Base-by-base conservation (phyloP, 64 coral and sea anemone species). In the Cladopsammia gracilis region DNA sequence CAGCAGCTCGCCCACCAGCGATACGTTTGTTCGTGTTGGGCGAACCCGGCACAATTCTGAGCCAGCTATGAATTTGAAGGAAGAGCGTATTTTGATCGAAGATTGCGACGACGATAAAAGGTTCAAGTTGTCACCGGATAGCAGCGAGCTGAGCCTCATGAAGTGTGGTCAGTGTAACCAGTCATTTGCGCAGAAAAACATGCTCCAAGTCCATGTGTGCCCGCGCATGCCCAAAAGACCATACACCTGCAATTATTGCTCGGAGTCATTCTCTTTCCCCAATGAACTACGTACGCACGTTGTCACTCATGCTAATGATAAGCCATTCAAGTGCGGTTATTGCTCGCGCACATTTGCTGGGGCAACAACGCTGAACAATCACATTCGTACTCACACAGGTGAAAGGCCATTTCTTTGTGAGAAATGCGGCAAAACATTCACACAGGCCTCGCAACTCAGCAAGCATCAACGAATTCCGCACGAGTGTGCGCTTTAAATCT, bases 291-390 rank as follows among this genome's bases (percentile, higher is more conserved):
- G 88, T 46, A 90, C 88, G 46, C 94, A 95, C 19, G 94, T 95
- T 26, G 83, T 95, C 13, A 86, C 76, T 19, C 94, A 95, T 52
- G 86, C 94, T 65, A 95, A 88, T 62, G 94, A 95, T 66, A 86
- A 90, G 25, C 94, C 94, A 79, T 95, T 95, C 60, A 95, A 95
- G 75, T 95, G 94, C 65, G 94, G 94, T 15, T 95, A 87, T 18
- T 95, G 94, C 48, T 90, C 88, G 22, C 88, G 94, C 53, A 87
- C 94, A 56, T 95, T 95, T 65, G 88, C 94, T 11, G 94, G 94
- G 18, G 89, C 89, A 24, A 91, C 81, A 26, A 91, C 94, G n/a
- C 77, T 95, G 4, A 87, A 95, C 79, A 95, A 95, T 56, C 94
- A 95, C 42, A 95, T 95, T 20, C 81, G 89, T 26, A 95, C 94